Evolutionary conservation across 1,140 invertebrate species (phyloP), one percentile per base, ranked within the genome.

Genomic region (Pinna nobilis): DNA sequence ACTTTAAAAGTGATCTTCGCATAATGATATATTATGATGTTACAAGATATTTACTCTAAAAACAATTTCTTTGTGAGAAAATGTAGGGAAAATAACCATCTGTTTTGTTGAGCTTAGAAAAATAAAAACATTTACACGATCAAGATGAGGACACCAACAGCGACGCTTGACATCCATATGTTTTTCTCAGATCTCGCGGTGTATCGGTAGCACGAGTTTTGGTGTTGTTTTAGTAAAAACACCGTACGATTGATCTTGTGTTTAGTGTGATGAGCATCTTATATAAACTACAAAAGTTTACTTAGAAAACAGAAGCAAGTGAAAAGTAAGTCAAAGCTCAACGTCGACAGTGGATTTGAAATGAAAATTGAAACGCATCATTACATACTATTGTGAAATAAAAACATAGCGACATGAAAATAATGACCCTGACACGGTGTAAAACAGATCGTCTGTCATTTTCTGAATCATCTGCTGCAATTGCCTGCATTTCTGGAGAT

Each of bases 291-390:
- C 20, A 61, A 39, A 51, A n/a, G 68, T 70, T 70, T 70, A 28
- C 37, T 63, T 44, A 51, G 50, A 61, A 70, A 70, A 70, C 59
- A 70, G 63, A 61, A 70, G 25, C 32, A 25, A 39, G n/a, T 20
- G 15, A 35, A 18, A 49, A 3, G n/a, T 47, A 47, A 39, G 49
- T n/a, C n/a, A n/a, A n/a, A n/a, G n/a, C n/a, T n/a, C n/a, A n/a
- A n/a, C n/a, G n/a, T n/a, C n/a, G n/a, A n/a, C n/a, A n/a, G n/a
- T n/a, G n/a, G n/a, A n/a, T n/a, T n/a, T n/a, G n/a, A n/a, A n/a
- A n/a, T n/a, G n/a, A n/a, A n/a, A n/a, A n/a, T n/a, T n/a, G n/a
- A n/a, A n/a, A n/a, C n/a, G n/a, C n/a, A n/a, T n/a, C n/a, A n/a
- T n/a, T n/a, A n/a, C n/a, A n/a, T n/a, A n/a, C n/a, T n/a, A n/a